These are phyloP conservation scores for Columba janthina DNA, from an alignment of 2,113 vertebrate genomes.

Conservation along the genomic window DNA sequence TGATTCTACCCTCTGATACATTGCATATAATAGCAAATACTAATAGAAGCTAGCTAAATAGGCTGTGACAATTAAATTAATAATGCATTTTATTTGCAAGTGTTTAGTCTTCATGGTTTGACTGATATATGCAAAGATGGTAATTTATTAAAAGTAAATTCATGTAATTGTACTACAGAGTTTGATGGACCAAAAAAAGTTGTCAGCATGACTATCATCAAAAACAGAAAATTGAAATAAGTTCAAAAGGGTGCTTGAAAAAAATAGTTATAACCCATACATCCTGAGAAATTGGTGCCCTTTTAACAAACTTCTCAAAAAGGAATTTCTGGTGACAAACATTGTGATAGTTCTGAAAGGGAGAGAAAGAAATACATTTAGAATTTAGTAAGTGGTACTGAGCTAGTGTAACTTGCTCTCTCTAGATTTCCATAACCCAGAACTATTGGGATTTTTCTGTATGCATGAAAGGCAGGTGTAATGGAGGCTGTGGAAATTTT, in stretches of 20 bases:
- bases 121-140: conserved; percentile 97
- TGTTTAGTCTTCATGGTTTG: conserved; percentile 91
- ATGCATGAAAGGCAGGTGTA: not conserved
- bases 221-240: conserved; percentile 77
- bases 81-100: conserved; percentile 98
- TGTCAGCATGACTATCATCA: conserved; percentile 92
- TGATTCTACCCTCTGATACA: conserved; percentile 72
- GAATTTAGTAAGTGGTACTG: not conserved
- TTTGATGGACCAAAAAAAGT: conserved; percentile 95
- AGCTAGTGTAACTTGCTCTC: not conserved
- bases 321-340: conserved; percentile 22
- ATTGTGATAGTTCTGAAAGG: conserved; percentile 1
- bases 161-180: conserved; percentile 89
- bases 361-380: not conserved
- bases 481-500: not conserved
- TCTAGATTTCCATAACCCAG: not conserved
- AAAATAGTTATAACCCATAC: not conserved
- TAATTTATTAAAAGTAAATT: conserved; percentile 99
- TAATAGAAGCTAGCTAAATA: conserved; percentile 82
- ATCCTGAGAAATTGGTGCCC: not conserved
- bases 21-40: conserved; percentile 76
- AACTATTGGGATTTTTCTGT: not conserved
- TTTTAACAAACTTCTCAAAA: conserved; percentile 23
- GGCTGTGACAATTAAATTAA: conserved; percentile 89
- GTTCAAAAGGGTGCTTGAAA: conserved; percentile 63